Evolutionary conservation across 2,797 vertebrate genomes (phyloP).

Genomic region (Pangasius djambal): DNA sequence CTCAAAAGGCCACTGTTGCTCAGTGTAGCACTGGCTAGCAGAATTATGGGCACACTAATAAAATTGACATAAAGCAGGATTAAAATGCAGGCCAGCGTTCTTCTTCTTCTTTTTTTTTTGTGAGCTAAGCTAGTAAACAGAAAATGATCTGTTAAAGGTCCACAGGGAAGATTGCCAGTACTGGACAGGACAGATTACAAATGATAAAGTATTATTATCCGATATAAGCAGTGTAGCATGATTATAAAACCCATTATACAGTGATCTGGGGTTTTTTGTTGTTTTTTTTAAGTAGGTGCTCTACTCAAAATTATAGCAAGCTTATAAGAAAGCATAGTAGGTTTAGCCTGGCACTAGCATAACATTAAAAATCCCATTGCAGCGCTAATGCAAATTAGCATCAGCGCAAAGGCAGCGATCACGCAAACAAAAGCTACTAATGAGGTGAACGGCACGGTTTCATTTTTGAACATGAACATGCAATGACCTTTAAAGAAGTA

Average conservation of each 20-base stretch:
- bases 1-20: constrained; percentile 35
- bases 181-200: constrained; percentile 65
- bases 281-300: neutral
- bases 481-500: neutral
- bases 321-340: too few relatives aligned
- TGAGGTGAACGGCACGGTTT: neutral
- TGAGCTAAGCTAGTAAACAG: constrained; percentile 16
- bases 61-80: constrained; percentile 31
- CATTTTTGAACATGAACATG: neutral
- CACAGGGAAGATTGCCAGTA: constrained; percentile 59
- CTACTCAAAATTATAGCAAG: neutral
- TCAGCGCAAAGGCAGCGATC: neutral
- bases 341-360: neutral
- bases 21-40: neutral
- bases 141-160: constrained; percentile 63
- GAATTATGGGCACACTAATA: neutral
- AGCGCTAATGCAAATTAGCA: neutral
- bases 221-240: neutral
- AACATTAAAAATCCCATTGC: neutral
- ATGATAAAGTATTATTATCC: neutral
- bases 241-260: neutral
- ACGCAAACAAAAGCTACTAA: neutral
- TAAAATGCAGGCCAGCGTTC: neutral
- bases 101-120: too few relatives aligned
- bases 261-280: too few relatives aligned